Base-by-base conservation (phyloP, 1,140 invertebrate genomes). In the Zaprionus nigranus region DNA sequence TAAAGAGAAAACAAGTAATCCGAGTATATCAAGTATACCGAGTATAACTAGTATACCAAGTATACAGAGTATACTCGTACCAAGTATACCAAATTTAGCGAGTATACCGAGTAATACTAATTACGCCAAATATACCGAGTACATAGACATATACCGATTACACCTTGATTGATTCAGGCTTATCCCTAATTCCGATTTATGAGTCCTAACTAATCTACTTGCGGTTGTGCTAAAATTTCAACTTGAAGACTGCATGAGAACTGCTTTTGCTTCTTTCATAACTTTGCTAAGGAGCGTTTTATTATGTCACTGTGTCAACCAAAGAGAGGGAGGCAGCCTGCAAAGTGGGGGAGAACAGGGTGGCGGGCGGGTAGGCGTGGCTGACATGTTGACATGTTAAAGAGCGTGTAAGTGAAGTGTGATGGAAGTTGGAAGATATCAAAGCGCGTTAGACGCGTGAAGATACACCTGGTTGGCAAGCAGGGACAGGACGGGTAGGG, bases 391-490 rank as follows among this genome's bases (percentile, higher is more conserved):
- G 85, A 90, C 84, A 88, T 84, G 84, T 73, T 88, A 88, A 88
- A 88, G 85, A 88, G 84, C 81, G 76, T 88, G 85, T 88, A 88
- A 88, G 81, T 88, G 84, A 88, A 88, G 84, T 88, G 85, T 90
- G 84, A 90, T 90, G 85, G 85, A 90, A 84, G 81, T 75, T 84
- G 61, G 24, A 63, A 81, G 83, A 78, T 84, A 80, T 54, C 62
- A 63, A 70, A 70, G 53, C 30, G 49, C 64, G 17, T 59, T n/a
- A 34, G 59, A 74, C 40, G 65, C 65, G 58, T 69, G 59, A 70
- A 40, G 56, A 46, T 75, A 58, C 58, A 60, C 58, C 61, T 58
- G n/a, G 17, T 20, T n/a, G 13, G 6, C 13, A 58, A 15, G 80
- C 53, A 81, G 46, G 9, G 3, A 3, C 30, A 30, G 28, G 28